phyloP scores from a whole-genome alignment of 1,140 invertebrate genomes.

The Samia ricini region DNA sequence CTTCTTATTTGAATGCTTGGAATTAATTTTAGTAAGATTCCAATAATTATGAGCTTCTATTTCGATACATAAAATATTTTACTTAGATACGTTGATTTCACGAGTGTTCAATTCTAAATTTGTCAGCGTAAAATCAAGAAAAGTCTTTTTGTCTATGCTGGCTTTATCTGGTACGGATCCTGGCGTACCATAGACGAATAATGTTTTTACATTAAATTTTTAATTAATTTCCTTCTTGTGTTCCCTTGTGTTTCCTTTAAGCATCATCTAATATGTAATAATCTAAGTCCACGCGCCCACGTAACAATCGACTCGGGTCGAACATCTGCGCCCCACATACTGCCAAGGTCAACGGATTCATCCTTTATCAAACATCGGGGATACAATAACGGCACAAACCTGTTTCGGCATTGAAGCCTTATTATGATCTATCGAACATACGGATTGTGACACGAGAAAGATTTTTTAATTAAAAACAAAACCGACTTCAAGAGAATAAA shows the following conservation, averaged over 20 bases:
- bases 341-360: slow-evolving; percentile 39
- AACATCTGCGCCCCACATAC: slow-evolving; percentile 56
- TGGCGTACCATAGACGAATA: too few relatives aligned
- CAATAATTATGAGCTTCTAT: too few relatives aligned
- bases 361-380: slow-evolving; percentile 44
- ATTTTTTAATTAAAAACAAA: too few relatives aligned
- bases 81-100: too few relatives aligned
- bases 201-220: neutral
- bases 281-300: slow-evolving; percentile 26
- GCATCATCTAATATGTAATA: neutral
- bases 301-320: slow-evolving; percentile 27
- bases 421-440: slow-evolving; percentile 32
- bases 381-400: slow-evolving; percentile 40
- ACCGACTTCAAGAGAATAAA: too few relatives aligned
- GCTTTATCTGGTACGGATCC: too few relatives aligned
- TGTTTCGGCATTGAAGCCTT: slow-evolving; percentile 33
- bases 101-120: too few relatives aligned
- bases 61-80: too few relatives aligned
- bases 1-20: too few relatives aligned
- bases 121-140: too few relatives aligned
- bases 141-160: too few relatives aligned
- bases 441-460: neutral
- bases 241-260: neutral
- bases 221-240: neutral
- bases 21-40: too few relatives aligned